phyloP scores from a whole-genome alignment of 2,113 vertebrate species.

The Oreocharis arfaki region DNA sequence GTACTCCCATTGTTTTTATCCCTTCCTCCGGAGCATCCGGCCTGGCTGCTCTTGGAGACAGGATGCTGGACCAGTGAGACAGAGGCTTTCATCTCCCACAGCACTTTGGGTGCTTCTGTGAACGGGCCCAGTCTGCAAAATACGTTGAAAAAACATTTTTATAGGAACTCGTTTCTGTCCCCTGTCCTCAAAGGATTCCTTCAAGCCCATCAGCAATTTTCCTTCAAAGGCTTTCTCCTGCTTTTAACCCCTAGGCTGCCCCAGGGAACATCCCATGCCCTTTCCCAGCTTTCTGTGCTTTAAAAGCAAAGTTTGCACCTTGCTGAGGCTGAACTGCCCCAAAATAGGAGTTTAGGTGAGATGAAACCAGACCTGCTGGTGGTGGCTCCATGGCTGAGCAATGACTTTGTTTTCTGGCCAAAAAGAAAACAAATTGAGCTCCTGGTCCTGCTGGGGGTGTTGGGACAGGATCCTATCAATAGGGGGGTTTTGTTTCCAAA shows the following conservation, averaged over 20 bases:
- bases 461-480: background rate
- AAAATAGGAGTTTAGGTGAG: background rate
- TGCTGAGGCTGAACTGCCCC: background rate
- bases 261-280: rapidly evolving
- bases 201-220: background rate
- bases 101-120: background rate
- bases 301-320: background rate
- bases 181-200: background rate
- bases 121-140: background rate
- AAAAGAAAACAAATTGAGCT: background rate
- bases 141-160: background rate
- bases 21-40: background rate
- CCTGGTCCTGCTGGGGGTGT: background rate
- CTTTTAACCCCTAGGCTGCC: background rate
- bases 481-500: rapidly evolving
- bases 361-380: background rate
- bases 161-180: background rate
- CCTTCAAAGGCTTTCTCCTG: background rate
- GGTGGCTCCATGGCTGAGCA: background rate
- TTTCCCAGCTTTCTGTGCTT: background rate
- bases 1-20: background rate
- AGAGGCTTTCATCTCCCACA: background rate
- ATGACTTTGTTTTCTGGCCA: background rate
- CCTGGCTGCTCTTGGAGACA: background rate
- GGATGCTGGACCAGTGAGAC: conserved; percentile 12